phyloP scores from a whole-genome alignment of 2,113 vertebrate species.

The Tachycineta bicolor region DNA sequence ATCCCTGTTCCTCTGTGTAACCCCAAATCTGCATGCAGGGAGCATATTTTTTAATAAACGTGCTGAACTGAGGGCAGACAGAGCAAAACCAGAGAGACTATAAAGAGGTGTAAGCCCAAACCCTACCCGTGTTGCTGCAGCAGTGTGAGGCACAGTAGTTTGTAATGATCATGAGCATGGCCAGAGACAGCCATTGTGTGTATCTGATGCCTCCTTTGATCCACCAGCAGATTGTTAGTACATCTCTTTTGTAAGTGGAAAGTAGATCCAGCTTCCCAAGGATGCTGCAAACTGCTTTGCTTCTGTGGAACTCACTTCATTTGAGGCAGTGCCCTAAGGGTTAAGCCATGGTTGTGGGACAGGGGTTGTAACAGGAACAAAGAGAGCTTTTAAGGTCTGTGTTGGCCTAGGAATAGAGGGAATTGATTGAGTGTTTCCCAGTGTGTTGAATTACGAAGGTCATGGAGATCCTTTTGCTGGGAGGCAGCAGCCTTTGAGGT shows the following conservation, averaged over 20 bases:
- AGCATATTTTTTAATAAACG: neutral
- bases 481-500: neutral
- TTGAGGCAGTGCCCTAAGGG: slow-evolving; percentile 21
- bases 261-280: neutral
- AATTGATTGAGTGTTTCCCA: slow-evolving; percentile 34
- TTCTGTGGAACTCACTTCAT: neutral
- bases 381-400: slow-evolving; percentile 52
- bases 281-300: neutral
- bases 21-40: neutral
- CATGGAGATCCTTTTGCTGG: slow-evolving; percentile 37
- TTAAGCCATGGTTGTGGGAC: neutral
- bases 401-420: slow-evolving; percentile 38
- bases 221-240: neutral
- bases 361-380: slow-evolving; percentile 42
- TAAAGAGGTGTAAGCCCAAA: neutral
- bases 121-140: fast-evolving
- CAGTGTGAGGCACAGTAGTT: neutral
- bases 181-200: neutral
- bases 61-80: neutral
- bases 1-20: neutral
- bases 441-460: slow-evolving; percentile 58
- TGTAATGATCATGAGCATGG: neutral
- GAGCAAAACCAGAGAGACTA: neutral
- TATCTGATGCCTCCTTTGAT: neutral
- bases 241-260: neutral